Conservation (phyloP, 1,140 invertebrate genomes). For the Ostrea edulis region DNA sequence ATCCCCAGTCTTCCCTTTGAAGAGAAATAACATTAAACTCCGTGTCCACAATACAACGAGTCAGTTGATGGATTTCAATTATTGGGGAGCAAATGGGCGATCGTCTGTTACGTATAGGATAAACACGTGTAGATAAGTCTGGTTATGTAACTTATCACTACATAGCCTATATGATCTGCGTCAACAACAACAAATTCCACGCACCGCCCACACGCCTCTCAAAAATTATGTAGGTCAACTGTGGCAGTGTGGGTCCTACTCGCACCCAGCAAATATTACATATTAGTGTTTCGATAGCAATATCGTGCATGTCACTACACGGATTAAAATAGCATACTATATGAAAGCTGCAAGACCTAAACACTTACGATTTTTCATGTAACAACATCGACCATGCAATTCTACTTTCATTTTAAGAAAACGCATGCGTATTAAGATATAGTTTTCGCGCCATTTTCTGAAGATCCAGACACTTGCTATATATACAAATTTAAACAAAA, state of each 20-base stretch:
- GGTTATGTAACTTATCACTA: background rate
- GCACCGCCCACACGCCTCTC: background rate
- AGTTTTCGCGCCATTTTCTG: background rate
- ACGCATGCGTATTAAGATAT: background rate
- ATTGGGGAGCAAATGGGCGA: background rate
- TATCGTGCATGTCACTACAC: too few relatives aligned
- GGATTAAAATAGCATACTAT: background rate
- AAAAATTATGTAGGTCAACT: background rate
- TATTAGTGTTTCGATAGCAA: too few relatives aligned
- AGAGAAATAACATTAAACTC: background rate
- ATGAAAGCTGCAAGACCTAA: background rate
- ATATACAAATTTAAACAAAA: too few relatives aligned
- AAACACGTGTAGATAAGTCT: background rate
- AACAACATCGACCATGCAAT: background rate
- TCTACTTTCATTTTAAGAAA: background rate
- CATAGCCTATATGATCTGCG: background rate
- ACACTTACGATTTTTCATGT: slow-evolving; percentile 17
- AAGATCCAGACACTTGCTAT: too few relatives aligned
- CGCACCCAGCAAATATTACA: too few relatives aligned
- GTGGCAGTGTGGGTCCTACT: too few relatives aligned
- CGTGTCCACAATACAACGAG: background rate
- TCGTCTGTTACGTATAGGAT: background rate
- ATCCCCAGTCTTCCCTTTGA: background rate
- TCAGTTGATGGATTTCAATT: background rate
- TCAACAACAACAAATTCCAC: slow-evolving; percentile 28